phyloP scores from a whole-genome alignment of 1,140 invertebrate species.

The Drosophila nebulosa region DNA sequence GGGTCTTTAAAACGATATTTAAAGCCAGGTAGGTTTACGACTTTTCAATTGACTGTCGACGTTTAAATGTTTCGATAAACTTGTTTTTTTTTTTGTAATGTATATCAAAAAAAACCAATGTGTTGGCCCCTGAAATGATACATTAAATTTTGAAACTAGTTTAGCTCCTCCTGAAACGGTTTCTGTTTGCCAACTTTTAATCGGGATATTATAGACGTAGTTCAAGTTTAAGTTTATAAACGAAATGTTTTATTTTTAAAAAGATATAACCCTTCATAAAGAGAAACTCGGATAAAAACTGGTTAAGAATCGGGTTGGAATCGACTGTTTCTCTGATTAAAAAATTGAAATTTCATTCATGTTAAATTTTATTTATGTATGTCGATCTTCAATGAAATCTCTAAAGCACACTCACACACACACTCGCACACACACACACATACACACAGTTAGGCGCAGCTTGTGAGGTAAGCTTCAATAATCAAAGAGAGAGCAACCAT shows the following conservation, averaged over 20 bases:
- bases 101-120: neutral
- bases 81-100: neutral
- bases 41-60: neutral
- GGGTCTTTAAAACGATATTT: neutral
- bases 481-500: slow-evolving; percentile 1
- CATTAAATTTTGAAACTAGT: neutral
- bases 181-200: too few relatives aligned
- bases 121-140: too few relatives aligned
- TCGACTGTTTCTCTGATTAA: neutral
- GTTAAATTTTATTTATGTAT: slow-evolving; percentile 15
- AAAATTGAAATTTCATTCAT: slow-evolving; percentile 7
- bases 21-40: neutral
- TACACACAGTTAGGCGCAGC: neutral
- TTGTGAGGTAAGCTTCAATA: slow-evolving; percentile 11
- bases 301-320: neutral
- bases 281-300: neutral
- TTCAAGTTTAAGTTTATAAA: too few relatives aligned
- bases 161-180: too few relatives aligned
- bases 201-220: too few relatives aligned
- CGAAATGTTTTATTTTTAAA: too few relatives aligned
- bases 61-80: neutral
- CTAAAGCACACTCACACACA: neutral
- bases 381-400: slow-evolving; percentile 15
- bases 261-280: too few relatives aligned
- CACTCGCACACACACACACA: neutral